Conservation (phyloP, 2,113 vertebrate species). For the Pantherophis guttatus region DNA sequence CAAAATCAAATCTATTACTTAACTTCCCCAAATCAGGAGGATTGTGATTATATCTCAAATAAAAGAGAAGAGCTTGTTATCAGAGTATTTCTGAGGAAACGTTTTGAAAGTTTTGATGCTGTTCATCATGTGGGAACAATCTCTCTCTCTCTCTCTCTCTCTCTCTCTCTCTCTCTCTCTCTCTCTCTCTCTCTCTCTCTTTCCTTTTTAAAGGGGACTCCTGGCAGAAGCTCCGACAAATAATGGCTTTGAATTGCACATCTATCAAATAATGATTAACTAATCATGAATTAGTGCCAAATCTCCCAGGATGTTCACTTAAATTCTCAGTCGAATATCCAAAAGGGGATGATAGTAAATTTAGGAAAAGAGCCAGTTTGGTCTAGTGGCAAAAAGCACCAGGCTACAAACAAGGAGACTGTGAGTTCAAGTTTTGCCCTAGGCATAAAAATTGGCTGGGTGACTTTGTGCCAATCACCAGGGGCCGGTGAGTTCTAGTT, state of each 20-base stretch:
- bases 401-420: not conserved
- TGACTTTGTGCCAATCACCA: too few species aligned
- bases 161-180: too few species aligned
- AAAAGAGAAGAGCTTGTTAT: not conserved
- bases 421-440: not conserved
- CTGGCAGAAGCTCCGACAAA: conserved; percentile 50
- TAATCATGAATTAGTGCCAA: conserved; percentile 67
- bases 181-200: too few species aligned
- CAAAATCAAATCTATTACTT: not conserved
- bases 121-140: conserved; percentile 51
- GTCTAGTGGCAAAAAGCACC: not conserved
- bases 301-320: conserved; percentile 50
- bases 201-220: not conserved
- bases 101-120: conserved; percentile 10
- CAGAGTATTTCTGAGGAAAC: not conserved
- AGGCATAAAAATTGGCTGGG: not conserved
- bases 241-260: conserved; percentile 63
- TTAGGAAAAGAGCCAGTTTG: not conserved
- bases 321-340: conserved; percentile 60
- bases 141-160: too few species aligned
- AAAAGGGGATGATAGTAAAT: conserved; percentile 55
- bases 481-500: not conserved
- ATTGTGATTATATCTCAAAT: not conserved
- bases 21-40: not conserved
- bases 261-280: conserved; percentile 65